Conservation (phyloP, 2,888 invertebrate species). For the Seladonia tumulorum region DNA sequence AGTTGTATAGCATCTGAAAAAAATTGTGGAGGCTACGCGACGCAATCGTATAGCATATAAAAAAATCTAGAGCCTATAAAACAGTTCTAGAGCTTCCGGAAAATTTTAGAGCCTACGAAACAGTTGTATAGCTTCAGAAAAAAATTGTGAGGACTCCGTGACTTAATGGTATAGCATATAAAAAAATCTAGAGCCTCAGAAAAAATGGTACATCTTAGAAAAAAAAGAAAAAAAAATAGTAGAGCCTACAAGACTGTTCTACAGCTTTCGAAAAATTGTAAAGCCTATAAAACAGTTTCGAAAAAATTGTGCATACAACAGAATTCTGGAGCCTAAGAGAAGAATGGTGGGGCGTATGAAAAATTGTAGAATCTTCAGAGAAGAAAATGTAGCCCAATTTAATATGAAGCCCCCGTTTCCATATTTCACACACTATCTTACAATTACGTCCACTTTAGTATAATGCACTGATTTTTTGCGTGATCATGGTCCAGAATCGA, state of each 20-base stretch:
- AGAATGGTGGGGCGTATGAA: too few relatives aligned
- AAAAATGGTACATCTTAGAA: too few relatives aligned
- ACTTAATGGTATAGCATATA: rapidly evolving
- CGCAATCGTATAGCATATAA: not conserved
- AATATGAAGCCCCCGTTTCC: not conserved
- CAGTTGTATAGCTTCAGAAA: not conserved
- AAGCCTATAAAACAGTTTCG: too few relatives aligned
- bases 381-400: not conserved
- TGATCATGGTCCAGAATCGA: not conserved
- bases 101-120: not conserved
- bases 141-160: not conserved
- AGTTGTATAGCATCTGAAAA: too few relatives aligned
- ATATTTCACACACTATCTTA: not conserved
- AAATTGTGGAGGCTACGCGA: too few relatives aligned
- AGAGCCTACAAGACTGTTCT: too few relatives aligned
- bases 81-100: not conserved
- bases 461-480: not conserved
- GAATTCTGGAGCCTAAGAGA: too few relatives aligned
- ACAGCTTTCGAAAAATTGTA: too few relatives aligned
- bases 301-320: too few relatives aligned
- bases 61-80: too few relatives aligned
- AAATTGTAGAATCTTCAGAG: not conserved
- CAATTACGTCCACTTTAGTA: not conserved
- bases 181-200: not conserved
- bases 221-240: too few relatives aligned